Evolutionary conservation across 2,888 invertebrate genomes (phyloP).

Genomic region (Eupsilia transversa): DNA sequence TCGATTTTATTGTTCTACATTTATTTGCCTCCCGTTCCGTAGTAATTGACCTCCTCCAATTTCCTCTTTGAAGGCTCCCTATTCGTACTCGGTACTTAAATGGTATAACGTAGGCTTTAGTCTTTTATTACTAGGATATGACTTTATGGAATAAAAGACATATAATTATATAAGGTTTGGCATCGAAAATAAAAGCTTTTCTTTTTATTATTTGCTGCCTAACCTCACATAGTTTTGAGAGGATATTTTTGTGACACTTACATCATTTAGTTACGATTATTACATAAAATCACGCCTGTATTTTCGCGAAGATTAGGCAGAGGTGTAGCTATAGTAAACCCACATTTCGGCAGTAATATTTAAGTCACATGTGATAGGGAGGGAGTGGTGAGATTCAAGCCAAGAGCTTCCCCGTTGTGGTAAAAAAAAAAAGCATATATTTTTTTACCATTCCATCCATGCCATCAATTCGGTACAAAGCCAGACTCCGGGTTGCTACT

Average conservation of each 20-base stretch:
- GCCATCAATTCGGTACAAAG: too few species aligned
- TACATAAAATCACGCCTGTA: too few species aligned
- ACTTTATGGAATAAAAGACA: conserved; percentile 19
- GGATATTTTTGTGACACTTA: conserved; percentile 2
- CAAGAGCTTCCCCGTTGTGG: too few species aligned
- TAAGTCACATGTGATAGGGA: too few species aligned
- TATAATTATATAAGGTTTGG: conserved; percentile 29
- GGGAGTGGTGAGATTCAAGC: too few species aligned
- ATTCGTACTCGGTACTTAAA: conserved; percentile 27
- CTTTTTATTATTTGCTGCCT: neutral
- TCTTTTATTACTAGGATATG: conserved; percentile 47
- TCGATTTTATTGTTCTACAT: conserved; percentile 16
- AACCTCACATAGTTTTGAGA: neutral
- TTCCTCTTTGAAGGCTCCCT: neutral
- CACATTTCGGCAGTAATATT: too few species aligned
- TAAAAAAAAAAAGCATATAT: too few species aligned
- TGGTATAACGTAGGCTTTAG: conserved; percentile 17
- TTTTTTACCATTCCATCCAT: too few species aligned
- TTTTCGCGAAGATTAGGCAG: too few species aligned
- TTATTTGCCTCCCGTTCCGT: neutral
- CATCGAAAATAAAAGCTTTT: conserved; percentile 6
- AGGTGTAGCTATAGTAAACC: too few species aligned
- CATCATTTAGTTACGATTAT: neutral
- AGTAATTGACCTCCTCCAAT: conserved; percentile 15
- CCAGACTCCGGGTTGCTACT: too few species aligned